Conservation (phyloP, 2,888 invertebrate genomes). For the Diadegma fenestrale region DNA sequence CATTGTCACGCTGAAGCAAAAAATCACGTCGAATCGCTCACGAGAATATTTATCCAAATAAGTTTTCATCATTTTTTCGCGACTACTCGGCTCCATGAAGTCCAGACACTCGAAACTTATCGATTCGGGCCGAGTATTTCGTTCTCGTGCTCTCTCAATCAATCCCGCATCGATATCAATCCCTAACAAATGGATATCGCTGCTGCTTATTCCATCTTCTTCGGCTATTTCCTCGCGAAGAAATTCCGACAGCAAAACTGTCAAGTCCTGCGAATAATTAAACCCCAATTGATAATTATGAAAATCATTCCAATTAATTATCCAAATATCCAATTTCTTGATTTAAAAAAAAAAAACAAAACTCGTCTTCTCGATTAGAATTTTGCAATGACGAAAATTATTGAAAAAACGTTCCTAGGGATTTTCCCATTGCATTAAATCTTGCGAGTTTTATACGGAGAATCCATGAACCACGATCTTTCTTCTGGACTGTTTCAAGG, state of each 20-base stretch:
- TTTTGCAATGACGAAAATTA: background rate
- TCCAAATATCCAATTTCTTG: background rate
- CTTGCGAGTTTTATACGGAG: background rate
- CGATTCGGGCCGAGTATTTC: constrained; percentile 81
- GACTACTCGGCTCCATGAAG: constrained; percentile 86
- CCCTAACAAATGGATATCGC: constrained; percentile 87
- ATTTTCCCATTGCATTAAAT: background rate
- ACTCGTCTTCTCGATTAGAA: background rate
- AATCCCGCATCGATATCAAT: constrained; percentile 91
- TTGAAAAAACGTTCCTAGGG: background rate
- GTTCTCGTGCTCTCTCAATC: constrained; percentile 89
- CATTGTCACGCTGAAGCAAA: constrained; percentile 95
- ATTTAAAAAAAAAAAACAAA: background rate
- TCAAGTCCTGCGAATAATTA: constrained; percentile 87
- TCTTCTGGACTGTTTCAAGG: background rate
- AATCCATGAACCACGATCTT: background rate
- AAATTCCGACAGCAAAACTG: constrained; percentile 87
- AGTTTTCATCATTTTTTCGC: constrained; percentile 83
- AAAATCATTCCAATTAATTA: background rate
- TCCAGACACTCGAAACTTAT: constrained; percentile 88
- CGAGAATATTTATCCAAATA: constrained; percentile 85
- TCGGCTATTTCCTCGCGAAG: constrained; percentile 84
- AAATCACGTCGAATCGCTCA: constrained; percentile 88
- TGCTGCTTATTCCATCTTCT: constrained; percentile 68
- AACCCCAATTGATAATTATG: background rate